Percentiles rank a stretch among this genome's conserved stretches.
phyloP scores from a whole-genome alignment of 2,797 vertebrate species.

The Scolopax bukidnonensis region DNA sequence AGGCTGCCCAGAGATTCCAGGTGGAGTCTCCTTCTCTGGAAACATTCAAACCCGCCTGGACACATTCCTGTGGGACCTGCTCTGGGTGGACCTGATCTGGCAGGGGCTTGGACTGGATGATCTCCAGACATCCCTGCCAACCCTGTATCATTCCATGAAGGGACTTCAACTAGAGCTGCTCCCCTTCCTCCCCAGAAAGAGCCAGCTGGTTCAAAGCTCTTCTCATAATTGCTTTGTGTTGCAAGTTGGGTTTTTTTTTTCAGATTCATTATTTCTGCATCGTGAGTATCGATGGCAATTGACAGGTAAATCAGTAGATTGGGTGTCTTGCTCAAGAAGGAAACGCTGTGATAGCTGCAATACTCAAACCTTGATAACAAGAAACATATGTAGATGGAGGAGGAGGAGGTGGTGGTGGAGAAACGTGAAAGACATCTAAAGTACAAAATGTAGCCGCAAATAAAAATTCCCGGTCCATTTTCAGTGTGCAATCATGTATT shows the following conservation, averaged over 20 bases:
- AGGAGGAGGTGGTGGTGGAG: not conserved
- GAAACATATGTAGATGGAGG: not conserved
- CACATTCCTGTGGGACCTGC: no score
- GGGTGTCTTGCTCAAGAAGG: not conserved
- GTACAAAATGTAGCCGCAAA: not conserved
- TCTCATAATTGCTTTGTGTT: not conserved
- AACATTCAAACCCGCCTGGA: no score
- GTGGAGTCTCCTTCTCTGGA: no score
- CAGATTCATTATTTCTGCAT: accelerated
- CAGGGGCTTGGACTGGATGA: no score
- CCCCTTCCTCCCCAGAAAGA: not conserved
- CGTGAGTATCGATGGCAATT: accelerated
- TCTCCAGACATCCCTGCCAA: no score
- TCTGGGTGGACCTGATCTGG: no score
- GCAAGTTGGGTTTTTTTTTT: not conserved
- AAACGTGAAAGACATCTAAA: not conserved
- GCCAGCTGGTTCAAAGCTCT: not conserved
- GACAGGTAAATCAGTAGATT: not conserved
- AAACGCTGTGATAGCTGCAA: not conserved
- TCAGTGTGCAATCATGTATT: accelerated
- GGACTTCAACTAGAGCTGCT: not conserved
- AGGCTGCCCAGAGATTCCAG: no score
- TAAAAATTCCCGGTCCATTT: accelerated
- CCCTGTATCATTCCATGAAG: no score
- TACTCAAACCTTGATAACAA: not conserved